Percentiles rank a stretch among this genome's conserved stretches.
phyloP scores from a whole-genome alignment of 2,113 vertebrate species.

The Centropristis striata region DNA sequence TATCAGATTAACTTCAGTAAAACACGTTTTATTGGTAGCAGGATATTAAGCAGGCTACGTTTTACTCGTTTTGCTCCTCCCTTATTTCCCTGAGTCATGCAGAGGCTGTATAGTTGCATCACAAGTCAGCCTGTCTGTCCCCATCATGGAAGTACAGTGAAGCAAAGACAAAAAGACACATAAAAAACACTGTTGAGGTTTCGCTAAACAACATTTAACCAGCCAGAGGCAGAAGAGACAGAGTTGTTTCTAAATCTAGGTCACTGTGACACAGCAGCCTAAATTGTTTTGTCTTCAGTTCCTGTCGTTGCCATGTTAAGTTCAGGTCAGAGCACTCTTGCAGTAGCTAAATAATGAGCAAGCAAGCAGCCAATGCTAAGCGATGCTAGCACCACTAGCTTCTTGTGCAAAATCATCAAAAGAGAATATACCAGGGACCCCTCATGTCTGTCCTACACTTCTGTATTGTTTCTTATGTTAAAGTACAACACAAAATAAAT shows the following conservation, averaged over 20 bases:
- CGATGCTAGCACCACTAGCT: not conserved
- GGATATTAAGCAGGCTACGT: not conserved
- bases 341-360: not conserved
- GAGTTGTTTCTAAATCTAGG: constrained; percentile 13
- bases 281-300: not conserved
- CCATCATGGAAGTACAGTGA: not conserved
- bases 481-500: no score
- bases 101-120: constrained; percentile 15
- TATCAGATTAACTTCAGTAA: constrained; percentile 9
- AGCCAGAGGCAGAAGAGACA: not conserved
- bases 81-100: not conserved
- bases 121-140: not conserved
- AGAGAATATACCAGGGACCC: no score
- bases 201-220: not conserved
- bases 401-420: no score
- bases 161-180: not conserved
- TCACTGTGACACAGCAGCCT: constrained; percentile 31
- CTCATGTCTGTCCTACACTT: no score
- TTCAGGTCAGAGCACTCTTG: not conserved
- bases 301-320: not conserved
- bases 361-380: not conserved
- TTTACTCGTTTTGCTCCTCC: not conserved
- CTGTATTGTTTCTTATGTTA: no score
- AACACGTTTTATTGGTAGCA: not conserved
- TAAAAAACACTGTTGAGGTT: not conserved